phyloP scores from a whole-genome alignment of 2,797 vertebrate species.

The Taeniopygia guttata region DNA sequence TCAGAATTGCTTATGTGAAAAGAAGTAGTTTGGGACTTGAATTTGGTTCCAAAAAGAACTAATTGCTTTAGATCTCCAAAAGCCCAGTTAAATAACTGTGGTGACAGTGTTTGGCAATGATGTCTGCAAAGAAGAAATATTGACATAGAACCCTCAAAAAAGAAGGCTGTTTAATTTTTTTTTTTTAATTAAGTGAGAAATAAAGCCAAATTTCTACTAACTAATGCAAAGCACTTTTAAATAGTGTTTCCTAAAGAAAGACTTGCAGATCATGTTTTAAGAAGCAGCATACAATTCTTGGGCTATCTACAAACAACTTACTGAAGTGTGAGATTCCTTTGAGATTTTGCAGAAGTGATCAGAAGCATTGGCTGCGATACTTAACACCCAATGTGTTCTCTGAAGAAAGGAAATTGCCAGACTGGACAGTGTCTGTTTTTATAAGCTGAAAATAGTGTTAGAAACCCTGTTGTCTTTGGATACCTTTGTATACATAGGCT shows the following conservation, averaged over 20 bases:
- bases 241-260: not conserved
- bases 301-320: not conserved
- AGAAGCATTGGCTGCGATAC: not conserved
- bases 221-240: not conserved
- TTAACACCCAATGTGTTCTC: not conserved
- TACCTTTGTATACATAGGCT: not conserved
- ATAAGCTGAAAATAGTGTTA: not conserved
- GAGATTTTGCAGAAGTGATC: not conserved
- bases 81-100: not conserved
- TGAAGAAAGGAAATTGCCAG: not conserved
- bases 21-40: not conserved
- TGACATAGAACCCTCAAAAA: not conserved
- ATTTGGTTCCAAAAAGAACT: not conserved
- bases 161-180: not conserved
- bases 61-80: not conserved
- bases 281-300: not conserved
- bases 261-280: not conserved
- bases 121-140: not conserved
- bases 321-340: not conserved
- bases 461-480: not conserved
- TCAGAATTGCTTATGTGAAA: not conserved
- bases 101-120: not conserved
- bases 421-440: not conserved
- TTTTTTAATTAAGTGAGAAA: not conserved
- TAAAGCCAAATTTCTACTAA: not conserved